Evolutionary conservation across 2,888 invertebrate species (phyloP), one percentile per base, ranked within the genome.

Genomic region (Orthosia incerta): DNA sequence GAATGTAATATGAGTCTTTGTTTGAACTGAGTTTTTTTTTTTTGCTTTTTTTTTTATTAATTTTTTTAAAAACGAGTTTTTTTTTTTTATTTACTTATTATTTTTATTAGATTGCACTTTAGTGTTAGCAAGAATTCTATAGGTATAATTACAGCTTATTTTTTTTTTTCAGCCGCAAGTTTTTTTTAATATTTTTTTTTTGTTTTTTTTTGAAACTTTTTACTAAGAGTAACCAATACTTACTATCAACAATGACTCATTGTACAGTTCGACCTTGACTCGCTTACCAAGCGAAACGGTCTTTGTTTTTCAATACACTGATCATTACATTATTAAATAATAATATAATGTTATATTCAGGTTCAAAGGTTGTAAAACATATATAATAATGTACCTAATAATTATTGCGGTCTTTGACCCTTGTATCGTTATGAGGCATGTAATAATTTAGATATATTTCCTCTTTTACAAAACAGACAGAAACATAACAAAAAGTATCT

Each of bases 251-350:
- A 56, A 48, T 55, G 26, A 70, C 11, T 68, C 68, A 70, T 70
- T 18, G 23, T 23, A 3, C 18, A 26, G 3, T 39, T 5, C 4
- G 4, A n/a, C 71, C 56, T 57, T 68, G 55, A 56, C 12, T 70
- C 3, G 9, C 16, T 31, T 31, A 18, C 11, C 4, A n/a, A 39
- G 15, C 39, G n/a, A 50, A 48, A 1, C 13, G 3, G 46, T 48
- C 23, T 60, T 72, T 72, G 39, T 73, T 12, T 23, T 55, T 39
- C 39, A 50, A 56, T 65, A 65, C 13, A 56, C 18, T 63, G 9
- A 5, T 18, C 56, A 26, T 23, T 23, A n/a, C 1, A 2, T 16
- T 31, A 26, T 31, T 31, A 31, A 31, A 39, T 53, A 63, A 15
- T 51, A n/a, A 31, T 20, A 31, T 31, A 9, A 45, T 20, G 16